Base-by-base conservation (phyloP, 2,113 vertebrate species). In the Phodopus roborovskii region DNA sequence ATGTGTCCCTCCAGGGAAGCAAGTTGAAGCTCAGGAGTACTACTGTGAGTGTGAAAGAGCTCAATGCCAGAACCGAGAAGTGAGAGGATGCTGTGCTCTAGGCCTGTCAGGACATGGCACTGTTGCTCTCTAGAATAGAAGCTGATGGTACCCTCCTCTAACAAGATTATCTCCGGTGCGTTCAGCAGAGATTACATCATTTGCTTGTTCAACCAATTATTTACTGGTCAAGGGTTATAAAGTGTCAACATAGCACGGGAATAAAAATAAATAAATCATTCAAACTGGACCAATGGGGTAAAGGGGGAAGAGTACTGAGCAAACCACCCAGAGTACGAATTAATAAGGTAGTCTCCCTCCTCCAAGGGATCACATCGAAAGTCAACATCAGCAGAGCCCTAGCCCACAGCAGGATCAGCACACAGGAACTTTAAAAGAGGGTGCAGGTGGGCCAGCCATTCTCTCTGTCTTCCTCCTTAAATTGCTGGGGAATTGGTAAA, bases 21-120 rank as follows among this genome's bases (percentile, higher is more conserved):
- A 30, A 68, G 30, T 24, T 42, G 24, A 93, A 71, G 62, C 8
- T 1, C 56, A 26, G 56, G 64, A 4, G 0, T 56, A 30, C 48
- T 50, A 9, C 5, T 7, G 4, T 10, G 70, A 33, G 3, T 2
- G 22, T 11, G 12, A 9, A 15, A 39, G 1, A 39, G 13, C 11
- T 8, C 19, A 24, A 0, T 1, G 45, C 16, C 24, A 4, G 7
- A 30, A 45, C 3, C 11, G 11, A 26, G 19, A 19, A 10, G 36
- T 7, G 42, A 36, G 19, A 12, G 4, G 7, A 16, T 4, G 22
- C 2, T 33, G 3, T 1, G 5, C 0, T 2, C 24, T 0, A 4
- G 0, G 28, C 13, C 30, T 11, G 3, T 30, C 56, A 6, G 3
- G 75, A 75, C 4, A 33, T 0, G 2, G 7, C 0, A 1, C 28